Evolutionary conservation across 2,888 invertebrate species (phyloP).

Genomic region (Athripsodes cinereus): DNA sequence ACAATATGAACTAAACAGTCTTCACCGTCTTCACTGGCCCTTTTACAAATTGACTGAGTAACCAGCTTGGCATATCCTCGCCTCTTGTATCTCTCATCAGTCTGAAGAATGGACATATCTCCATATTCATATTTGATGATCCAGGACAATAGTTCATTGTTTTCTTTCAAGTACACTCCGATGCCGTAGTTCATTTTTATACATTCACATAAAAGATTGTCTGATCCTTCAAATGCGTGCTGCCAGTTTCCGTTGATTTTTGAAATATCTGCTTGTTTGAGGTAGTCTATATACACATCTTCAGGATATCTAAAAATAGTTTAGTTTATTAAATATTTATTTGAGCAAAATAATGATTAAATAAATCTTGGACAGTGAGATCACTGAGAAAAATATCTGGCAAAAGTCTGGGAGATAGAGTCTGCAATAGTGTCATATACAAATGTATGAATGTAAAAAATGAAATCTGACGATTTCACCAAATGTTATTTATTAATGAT

Average conservation of each 20-base stretch:
- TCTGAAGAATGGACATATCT: conserved; percentile 35
- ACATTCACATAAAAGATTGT: conserved; percentile 31
- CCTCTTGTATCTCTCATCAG: conserved; percentile 32
- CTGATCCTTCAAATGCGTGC: conserved; percentile 28
- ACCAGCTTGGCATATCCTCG: conserved; percentile 37
- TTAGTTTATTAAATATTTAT: too few relatives aligned
- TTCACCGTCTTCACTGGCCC: conserved; percentile 34
- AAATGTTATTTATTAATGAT: too few relatives aligned
- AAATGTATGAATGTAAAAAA: too few relatives aligned
- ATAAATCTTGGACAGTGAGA: too few relatives aligned
- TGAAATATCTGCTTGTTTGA: conserved; percentile 31
- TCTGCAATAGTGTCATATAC: too few relatives aligned
- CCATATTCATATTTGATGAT: conserved; percentile 34
- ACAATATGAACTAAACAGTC: conserved; percentile 30
- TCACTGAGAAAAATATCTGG: too few relatives aligned
- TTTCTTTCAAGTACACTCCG: conserved; percentile 36
- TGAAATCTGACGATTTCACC: too few relatives aligned
- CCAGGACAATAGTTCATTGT: conserved; percentile 36
- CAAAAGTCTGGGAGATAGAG: too few relatives aligned
- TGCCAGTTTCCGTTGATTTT: conserved; percentile 27
- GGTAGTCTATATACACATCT: conserved; percentile 33
- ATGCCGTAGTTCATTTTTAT: conserved; percentile 35
- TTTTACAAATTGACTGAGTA: conserved; percentile 32
- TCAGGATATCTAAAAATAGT: conserved; percentile 32
- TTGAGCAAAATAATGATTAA: too few relatives aligned